These are phyloP conservation scores for Palythoa grandis DNA, from an alignment of 92 coral and sea anemone genomes.

Conservation along the genomic window DNA sequence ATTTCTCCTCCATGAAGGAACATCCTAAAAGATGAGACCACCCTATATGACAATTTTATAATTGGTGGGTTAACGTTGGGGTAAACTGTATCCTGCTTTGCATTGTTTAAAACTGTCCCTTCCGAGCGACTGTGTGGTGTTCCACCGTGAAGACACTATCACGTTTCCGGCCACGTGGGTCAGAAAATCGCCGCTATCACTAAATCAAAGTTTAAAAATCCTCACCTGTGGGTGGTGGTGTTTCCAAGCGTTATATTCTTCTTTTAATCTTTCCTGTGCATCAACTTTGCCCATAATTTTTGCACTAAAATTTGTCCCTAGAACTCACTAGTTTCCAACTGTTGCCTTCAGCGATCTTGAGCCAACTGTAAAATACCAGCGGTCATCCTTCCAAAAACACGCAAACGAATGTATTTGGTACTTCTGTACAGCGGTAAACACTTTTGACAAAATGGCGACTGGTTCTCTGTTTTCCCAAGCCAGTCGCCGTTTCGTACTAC, in stretches of 20 bases:
- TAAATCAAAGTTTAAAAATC: no score
- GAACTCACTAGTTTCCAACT: no score
- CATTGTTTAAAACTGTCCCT: no score
- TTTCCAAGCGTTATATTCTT: conserved; percentile 92
- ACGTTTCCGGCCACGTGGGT: not conserved
- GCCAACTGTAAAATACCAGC: not conserved
- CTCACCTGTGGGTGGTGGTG: conserved; percentile 76
- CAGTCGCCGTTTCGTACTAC: conserved; percentile 64
- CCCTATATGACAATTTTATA: no score
- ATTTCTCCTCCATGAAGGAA: no score
- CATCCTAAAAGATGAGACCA: no score
- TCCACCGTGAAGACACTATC: no score
- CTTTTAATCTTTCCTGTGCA: conserved; percentile 76
- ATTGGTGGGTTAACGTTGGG: no score
- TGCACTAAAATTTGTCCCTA: not conserved
- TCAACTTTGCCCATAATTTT: conserved; percentile 57
- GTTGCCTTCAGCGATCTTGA: not conserved
- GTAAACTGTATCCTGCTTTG: no score
- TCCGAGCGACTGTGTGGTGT: no score
- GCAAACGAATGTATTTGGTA: not conserved
- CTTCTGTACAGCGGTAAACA: conserved; percentile 41
- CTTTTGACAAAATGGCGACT: conserved; percentile 65
- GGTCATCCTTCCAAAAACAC: not conserved
- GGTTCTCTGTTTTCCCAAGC: conserved; percentile 49
- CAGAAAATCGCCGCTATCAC: not conserved